These are phyloP conservation scores for Leptogaster cylindrica DNA, from an alignment of 2,888 invertebrate genomes.

Conservation along the genomic window DNA sequence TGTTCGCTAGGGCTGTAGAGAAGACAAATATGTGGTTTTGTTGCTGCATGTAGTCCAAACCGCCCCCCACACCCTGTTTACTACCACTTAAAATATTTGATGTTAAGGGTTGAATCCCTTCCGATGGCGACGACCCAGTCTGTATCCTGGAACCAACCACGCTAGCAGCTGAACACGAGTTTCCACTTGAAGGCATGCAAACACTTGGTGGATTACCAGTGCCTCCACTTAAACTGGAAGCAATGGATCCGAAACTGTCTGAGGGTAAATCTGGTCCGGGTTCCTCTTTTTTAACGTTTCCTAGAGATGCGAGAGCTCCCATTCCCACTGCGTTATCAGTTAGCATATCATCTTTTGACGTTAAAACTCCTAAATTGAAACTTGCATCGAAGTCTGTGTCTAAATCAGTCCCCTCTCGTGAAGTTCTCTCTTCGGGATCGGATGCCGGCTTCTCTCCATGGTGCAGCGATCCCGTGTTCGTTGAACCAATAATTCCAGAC, in stretches of 20 bases:
- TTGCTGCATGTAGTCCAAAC: constrained; percentile 81
- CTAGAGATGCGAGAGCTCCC: not conserved
- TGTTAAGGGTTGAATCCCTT: constrained; percentile 17
- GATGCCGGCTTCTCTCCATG: constrained; percentile 17
- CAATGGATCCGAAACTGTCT: constrained; percentile 36
- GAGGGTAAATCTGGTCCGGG: constrained; percentile 40
- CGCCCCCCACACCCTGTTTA: constrained; percentile 43
- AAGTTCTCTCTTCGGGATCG: constrained; percentile 42
- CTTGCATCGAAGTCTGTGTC: constrained; percentile 7
- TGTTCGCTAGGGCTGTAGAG: constrained; percentile 91
- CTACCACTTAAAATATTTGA: constrained; percentile 15
- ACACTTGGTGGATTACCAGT: constrained; percentile 42
- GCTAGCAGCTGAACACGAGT: not conserved
- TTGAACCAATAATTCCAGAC: constrained; percentile 39
- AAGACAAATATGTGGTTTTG: constrained; percentile 98
- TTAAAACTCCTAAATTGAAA: constrained; percentile 30
- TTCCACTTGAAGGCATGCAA: not conserved
- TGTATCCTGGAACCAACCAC: not conserved
- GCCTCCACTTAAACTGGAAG: constrained; percentile 31
- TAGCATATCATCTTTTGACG: constrained; percentile 39
- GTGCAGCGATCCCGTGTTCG: constrained; percentile 44
- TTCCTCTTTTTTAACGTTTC: constrained; percentile 46
- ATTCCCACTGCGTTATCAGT: constrained; percentile 35
- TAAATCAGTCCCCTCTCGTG: constrained; percentile 14
- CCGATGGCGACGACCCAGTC: constrained; percentile 7